Conservation (phyloP, 2,797 vertebrate species). For the Myotis vivesi region DNA sequence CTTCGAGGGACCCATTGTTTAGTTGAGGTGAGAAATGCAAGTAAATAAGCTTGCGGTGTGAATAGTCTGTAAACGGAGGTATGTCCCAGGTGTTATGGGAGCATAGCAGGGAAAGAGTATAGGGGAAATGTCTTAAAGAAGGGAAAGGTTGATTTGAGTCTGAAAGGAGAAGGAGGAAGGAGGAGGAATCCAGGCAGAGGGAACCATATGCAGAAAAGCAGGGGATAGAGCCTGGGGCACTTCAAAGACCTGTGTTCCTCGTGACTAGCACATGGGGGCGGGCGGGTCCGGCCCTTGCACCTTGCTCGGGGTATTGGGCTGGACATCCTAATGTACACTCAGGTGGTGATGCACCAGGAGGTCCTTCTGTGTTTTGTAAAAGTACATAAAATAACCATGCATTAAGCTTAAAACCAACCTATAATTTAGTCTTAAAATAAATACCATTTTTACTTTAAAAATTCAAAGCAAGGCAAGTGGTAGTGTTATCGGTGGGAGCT, state of each 20-base stretch:
- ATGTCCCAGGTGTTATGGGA: background rate
- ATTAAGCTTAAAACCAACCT: background rate
- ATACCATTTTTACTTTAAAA: background rate
- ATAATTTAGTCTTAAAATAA: background rate
- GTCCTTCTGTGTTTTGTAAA: background rate
- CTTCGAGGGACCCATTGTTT: too few relatives aligned
- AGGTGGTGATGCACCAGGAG: background rate
- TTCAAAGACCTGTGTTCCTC: background rate
- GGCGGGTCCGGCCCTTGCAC: rapidly evolving
- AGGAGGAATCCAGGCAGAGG: background rate
- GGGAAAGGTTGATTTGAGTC: background rate
- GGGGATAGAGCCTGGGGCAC: background rate
- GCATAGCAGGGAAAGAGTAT: background rate
- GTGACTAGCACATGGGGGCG: rapidly evolving
- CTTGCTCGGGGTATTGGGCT: too few relatives aligned
- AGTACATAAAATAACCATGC: background rate
- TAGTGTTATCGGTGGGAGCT: background rate
- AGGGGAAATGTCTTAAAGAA: background rate
- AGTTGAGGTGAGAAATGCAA: background rate
- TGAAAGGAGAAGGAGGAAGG: background rate
- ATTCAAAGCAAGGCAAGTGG: background rate
- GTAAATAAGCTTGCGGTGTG: background rate
- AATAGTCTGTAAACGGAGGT: background rate
- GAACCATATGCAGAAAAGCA: background rate
- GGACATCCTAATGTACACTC: background rate